Base-by-base conservation (phyloP, 92 coral and sea anemone genomes). In the Porites evermanni region DNA sequence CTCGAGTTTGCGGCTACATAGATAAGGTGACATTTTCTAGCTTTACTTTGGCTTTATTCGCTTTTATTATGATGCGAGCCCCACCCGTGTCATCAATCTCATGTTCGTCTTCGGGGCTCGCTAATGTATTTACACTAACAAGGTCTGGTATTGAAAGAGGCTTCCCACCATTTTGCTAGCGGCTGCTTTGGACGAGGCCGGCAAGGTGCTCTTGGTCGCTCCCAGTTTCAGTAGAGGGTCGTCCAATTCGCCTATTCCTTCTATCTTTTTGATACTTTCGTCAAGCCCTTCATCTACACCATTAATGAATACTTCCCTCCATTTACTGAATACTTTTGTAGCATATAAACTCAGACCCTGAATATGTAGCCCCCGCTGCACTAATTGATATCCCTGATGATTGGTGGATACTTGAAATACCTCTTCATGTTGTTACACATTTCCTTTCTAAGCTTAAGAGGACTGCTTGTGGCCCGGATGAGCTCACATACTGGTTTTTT, bases 371-470 rank as follows among this genome's bases (percentile, higher is more conserved):
- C 70, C 70, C 70, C 21, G 21, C 21, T 65, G 70, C 70, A 65
- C 70, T 65, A 65, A 12, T 16, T 65, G 70, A 65, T 65, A 65
- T 65, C 70, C 70, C 0, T 0, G 20, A 59, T 11, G 13, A 59
- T 59, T 0, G 13, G 2, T 2, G 17, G 1, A 17, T 59, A 12
- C 72, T 44, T 21, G 72, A 67, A n/a, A 6, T 21, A n/a, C 38
- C 72, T 67, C 26, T 67, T 67, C 29, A 21, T 67, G 72, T n/a
- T n/a, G 72, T 23, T 13, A 67, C 72, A 19, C 8, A 86, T 53
- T 78, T 78, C 65, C 89, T 85, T 61, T 77, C 79, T 9, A 72
- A 61, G 53, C 44, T 78, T 7, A 78, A 70, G 70, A 24, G 73
- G 21, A 70, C 73, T 63, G 60, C 84, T 9, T 38, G 47, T 38